Conservation (phyloP, 30 jellyfish, hydroid and myxozoan species). For the Clytia hemisphaerica region DNA sequence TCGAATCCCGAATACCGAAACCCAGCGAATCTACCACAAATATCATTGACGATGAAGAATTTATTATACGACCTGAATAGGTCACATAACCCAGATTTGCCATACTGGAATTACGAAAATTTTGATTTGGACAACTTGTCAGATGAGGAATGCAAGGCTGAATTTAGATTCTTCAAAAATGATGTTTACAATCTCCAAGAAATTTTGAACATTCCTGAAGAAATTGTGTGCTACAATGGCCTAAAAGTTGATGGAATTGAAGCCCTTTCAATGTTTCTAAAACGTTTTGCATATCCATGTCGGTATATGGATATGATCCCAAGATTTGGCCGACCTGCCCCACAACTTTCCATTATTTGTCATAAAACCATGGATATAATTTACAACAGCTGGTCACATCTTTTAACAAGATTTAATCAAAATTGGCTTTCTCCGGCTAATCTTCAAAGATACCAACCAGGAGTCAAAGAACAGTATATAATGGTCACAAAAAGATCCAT, state of each 20-base stretch:
- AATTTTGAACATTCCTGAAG: constrained; percentile 22
- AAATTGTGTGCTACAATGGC: constrained; percentile 47
- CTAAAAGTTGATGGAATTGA: constrained; percentile 26
- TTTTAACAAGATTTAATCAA: constrained; percentile 23
- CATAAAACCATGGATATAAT: constrained; percentile 8
- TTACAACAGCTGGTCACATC: constrained; percentile 26
- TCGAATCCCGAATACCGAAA: no score
- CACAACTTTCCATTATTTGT: constrained; percentile 30
- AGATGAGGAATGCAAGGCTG: constrained; percentile 39
- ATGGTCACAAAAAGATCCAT: no score
- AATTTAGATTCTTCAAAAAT: constrained; percentile 25
- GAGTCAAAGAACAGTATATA: no score
- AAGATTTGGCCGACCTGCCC: constrained; percentile 44
- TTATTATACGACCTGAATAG: constrained; percentile 21
- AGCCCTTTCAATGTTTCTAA: constrained; percentile 38
- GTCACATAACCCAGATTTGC: constrained; percentile 15
- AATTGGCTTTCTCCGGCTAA: no score
- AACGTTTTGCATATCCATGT: constrained; percentile 54
- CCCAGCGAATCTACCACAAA: no score
- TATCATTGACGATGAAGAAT: no score
- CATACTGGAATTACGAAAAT: constrained; percentile 34
- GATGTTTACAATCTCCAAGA: constrained; percentile 31
- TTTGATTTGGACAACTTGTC: constrained; percentile 26
- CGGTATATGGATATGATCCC: constrained; percentile 40
- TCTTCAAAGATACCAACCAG: no score